These are phyloP conservation scores for Brachyptera putata DNA, from an alignment of 2,888 invertebrate genomes.

Conservation along the genomic window DNA sequence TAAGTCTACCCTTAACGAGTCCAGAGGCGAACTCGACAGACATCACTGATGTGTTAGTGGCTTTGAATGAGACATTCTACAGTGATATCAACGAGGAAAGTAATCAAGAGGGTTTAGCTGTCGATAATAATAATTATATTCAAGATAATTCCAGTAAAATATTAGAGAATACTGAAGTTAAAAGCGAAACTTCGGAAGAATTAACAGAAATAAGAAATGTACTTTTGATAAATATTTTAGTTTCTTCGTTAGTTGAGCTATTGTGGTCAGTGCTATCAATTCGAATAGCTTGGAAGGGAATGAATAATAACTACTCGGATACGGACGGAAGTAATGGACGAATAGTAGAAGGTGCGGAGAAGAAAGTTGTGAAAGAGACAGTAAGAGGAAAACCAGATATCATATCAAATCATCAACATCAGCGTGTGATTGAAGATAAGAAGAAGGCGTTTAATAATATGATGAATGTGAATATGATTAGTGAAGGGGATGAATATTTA, in stretches of 20 bases:
- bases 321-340: constrained; percentile 41
- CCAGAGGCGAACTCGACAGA: neutral
- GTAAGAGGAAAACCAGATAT: constrained; percentile 49
- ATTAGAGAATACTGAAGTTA: no score
- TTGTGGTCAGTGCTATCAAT: constrained; percentile 58
- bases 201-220: constrained; percentile 38
- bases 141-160: no score
- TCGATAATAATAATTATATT: no score
- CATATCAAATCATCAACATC: constrained; percentile 55
- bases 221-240: constrained; percentile 55
- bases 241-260: constrained; percentile 54
- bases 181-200: no score
- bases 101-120: no score
- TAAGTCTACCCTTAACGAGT: no score
- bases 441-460: neutral
- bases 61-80: no score
- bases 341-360: neutral
- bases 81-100: no score
- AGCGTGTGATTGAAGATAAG: constrained; percentile 26
- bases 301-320: constrained; percentile 52
- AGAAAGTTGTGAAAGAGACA: constrained; percentile 18
- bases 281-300: constrained; percentile 55
- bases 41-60: neutral
- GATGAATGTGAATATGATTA: neutral
- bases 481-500: constrained; percentile 31